These are phyloP conservation scores for Gephyroberyx darwinii DNA, from an alignment of 2,797 vertebrate genomes.

Conservation along the genomic window DNA sequence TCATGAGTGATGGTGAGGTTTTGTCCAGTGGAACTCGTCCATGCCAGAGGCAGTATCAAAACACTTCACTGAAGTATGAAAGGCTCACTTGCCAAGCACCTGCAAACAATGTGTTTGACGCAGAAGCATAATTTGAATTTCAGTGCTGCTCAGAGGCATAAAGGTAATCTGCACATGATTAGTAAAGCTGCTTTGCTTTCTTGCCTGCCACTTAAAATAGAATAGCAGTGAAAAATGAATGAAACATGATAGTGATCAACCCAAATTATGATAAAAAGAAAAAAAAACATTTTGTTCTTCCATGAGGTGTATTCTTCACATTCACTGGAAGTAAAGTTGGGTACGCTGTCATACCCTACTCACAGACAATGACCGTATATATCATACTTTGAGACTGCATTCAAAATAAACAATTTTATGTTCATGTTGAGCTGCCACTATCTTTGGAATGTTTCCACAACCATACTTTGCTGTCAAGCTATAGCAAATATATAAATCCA, in stretches of 20 bases:
- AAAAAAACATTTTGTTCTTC: conserved; percentile 7
- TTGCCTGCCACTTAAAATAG: conserved; percentile 8
- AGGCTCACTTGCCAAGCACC: conserved; percentile 15
- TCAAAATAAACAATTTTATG: background rate
- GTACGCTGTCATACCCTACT: conserved; percentile 11
- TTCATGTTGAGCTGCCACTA: background rate
- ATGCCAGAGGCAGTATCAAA: conserved; percentile 10
- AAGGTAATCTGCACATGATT: conserved; percentile 29
- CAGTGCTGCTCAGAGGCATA: conserved; percentile 53
- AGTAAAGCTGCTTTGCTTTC: conserved; percentile 53
- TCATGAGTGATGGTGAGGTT: conserved; percentile 32
- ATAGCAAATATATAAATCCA: too few relatives aligned
- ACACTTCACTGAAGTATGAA: conserved; percentile 27
- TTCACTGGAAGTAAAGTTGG: conserved; percentile 25
- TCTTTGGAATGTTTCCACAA: background rate
- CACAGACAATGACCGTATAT: background rate
- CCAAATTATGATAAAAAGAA: background rate
- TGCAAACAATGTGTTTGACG: conserved; percentile 16
- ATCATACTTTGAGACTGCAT: background rate
- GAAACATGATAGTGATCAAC: conserved; percentile 10
- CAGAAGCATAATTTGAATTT: conserved; percentile 35
- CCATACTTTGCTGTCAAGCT: background rate
- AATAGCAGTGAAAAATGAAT: conserved; percentile 12
- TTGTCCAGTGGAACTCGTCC: conserved; percentile 32
- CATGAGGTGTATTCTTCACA: conserved; percentile 21